These are phyloP conservation scores for Adelosebastes latens DNA, from an alignment of 2,797 vertebrate genomes.

Conservation along the genomic window DNA sequence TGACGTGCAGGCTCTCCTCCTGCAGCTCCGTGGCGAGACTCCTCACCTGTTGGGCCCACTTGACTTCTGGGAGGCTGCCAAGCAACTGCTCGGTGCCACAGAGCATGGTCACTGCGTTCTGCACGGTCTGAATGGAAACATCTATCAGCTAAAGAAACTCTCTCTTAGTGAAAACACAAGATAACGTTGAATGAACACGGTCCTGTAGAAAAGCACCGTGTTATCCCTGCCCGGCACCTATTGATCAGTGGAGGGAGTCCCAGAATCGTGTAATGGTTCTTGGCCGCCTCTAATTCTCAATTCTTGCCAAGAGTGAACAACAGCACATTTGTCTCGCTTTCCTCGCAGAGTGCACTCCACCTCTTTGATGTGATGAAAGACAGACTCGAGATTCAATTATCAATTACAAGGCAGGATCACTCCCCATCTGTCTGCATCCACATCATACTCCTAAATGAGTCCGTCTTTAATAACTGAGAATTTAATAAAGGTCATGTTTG, in stretches of 20 bases:
- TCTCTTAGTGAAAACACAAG: slow-evolving; percentile 15
- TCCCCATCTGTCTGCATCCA: slow-evolving; percentile 47
- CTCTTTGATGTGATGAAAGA: slow-evolving; percentile 32
- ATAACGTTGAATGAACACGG: slow-evolving; percentile 7
- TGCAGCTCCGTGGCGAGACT: slow-evolving; percentile 87
- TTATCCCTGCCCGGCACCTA: neutral
- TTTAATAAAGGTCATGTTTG: slow-evolving; percentile 66
- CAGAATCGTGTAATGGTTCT: slow-evolving; percentile 20
- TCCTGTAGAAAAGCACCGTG: neutral
- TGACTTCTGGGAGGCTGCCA: slow-evolving; percentile 91
- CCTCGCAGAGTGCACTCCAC: neutral
- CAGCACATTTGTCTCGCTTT: slow-evolving; percentile 17
- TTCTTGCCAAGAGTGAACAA: slow-evolving; percentile 42
- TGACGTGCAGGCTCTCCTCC: slow-evolving; percentile 86
- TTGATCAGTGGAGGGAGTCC: slow-evolving; percentile 33
- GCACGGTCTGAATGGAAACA: slow-evolving; percentile 83
- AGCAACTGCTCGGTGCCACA: slow-evolving; percentile 91
- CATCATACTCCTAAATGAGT: slow-evolving; percentile 55
- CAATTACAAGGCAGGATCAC: slow-evolving; percentile 53
- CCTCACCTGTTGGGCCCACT: slow-evolving; percentile 90
- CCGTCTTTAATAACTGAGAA: slow-evolving; percentile 60
- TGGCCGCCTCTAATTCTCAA: slow-evolving; percentile 29
- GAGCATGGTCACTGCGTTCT: slow-evolving; percentile 87
- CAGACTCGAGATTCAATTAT: slow-evolving; percentile 51
- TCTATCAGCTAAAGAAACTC: slow-evolving; percentile 38